phyloP scores from a whole-genome alignment of 2,797 vertebrate genomes.

The Cyclura pinguis region DNA sequence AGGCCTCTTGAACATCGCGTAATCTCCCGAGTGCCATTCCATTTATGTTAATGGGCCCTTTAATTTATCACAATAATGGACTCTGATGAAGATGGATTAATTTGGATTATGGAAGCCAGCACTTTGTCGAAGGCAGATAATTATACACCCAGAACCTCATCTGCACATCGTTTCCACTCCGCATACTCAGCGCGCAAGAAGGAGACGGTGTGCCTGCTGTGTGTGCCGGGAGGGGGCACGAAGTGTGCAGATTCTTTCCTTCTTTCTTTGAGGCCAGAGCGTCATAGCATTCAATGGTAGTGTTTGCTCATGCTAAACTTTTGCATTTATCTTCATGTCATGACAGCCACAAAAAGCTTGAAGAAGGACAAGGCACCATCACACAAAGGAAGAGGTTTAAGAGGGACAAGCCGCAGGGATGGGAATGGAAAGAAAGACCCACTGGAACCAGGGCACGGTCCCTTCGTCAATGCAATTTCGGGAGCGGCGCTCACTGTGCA shows the following conservation, averaged over 20 bases:
- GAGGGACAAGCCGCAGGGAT: background rate
- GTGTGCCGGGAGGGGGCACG: background rate
- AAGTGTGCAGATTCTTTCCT: background rate
- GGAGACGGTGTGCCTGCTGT: background rate
- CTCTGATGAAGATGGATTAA: conserved; percentile 80
- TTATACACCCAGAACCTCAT: conserved; percentile 37
- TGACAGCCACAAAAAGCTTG: background rate
- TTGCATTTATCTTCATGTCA: background rate
- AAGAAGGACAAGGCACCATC: background rate
- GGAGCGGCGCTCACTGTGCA: background rate
- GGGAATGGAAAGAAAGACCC: background rate
- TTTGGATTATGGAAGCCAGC: conserved; percentile 77
- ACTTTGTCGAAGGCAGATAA: conserved; percentile 53
- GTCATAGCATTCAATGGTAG: background rate
- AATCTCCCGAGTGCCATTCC: conserved; percentile 69
- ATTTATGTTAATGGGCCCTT: conserved; percentile 77
- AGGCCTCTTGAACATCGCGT: conserved; percentile 61
- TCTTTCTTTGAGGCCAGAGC: background rate
- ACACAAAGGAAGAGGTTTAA: background rate
- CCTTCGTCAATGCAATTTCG: background rate
- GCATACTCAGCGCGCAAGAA: background rate
- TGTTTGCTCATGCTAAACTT: background rate
- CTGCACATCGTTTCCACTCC: conserved; percentile 46
- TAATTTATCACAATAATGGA: conserved; percentile 81
- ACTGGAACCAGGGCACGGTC: background rate